phyloP scores from a whole-genome alignment of 2,888 invertebrate species.

The Neoaliturus tenellus region DNA sequence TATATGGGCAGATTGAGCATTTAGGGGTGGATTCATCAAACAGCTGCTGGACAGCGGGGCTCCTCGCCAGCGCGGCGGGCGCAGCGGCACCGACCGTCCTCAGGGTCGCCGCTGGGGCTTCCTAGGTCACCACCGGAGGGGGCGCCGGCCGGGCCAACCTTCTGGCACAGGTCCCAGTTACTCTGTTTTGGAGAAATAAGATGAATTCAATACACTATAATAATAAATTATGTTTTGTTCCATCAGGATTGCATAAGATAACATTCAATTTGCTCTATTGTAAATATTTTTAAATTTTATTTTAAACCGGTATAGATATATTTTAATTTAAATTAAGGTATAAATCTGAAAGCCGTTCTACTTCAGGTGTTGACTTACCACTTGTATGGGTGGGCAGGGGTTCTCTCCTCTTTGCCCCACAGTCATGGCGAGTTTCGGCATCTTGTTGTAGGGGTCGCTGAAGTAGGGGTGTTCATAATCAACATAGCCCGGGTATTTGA shows the following conservation, averaged over 20 bases:
- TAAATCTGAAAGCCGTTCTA: not conserved
- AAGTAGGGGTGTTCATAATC: slow-evolving; percentile 49
- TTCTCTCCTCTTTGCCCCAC: not conserved
- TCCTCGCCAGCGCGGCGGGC: not conserved
- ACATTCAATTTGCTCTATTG: not conserved
- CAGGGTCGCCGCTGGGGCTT: not conserved
- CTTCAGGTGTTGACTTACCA: not conserved
- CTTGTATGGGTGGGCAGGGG: not conserved
- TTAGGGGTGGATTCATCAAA: not conserved
- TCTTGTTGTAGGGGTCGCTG: slow-evolving; percentile 41
- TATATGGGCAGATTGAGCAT: too few species aligned
- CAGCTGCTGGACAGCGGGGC: not conserved
- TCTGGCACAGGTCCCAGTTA: not conserved
- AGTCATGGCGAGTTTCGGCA: slow-evolving; percentile 9
- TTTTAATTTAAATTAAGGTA: not conserved
- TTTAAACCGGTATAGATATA: not conserved
- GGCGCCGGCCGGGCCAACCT: not conserved
- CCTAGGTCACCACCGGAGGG: not conserved
- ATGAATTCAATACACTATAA: not conserved
- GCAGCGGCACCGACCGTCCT: not conserved
- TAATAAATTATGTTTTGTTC: not conserved
- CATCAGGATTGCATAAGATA: not conserved
- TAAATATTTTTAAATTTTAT: not conserved
- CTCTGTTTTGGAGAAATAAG: not conserved
- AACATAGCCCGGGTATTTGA: slow-evolving; percentile 49